Evolutionary conservation across 2,797 vertebrate species (phyloP).

Genomic region (Sphaeramia orbicularis): DNA sequence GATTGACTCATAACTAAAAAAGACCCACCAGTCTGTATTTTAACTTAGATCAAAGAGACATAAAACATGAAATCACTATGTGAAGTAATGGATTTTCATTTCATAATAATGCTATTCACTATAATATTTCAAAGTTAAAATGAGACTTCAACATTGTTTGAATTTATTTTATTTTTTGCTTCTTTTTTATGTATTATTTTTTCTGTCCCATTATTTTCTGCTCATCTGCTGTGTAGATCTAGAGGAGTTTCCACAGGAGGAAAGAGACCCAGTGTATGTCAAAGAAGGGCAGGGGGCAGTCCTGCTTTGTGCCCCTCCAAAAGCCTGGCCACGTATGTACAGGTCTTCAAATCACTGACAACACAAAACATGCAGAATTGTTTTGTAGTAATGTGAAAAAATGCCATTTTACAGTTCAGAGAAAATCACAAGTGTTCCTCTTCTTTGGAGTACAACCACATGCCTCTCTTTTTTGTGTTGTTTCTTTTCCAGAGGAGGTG

Average conservation of each 20-base stretch:
- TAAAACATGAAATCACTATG: no score
- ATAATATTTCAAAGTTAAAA: no score
- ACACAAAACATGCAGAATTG: no score
- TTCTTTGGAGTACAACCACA: background rate
- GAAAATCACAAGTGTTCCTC: background rate
- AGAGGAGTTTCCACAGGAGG: constrained; percentile 93
- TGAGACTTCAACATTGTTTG: background rate
- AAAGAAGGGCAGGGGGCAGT: constrained; percentile 96
- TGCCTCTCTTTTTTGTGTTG: background rate
- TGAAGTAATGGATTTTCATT: no score
- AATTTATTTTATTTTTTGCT: background rate
- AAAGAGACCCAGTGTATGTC: constrained; percentile 90
- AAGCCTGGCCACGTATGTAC: constrained; percentile 91
- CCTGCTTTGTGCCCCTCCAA: constrained; percentile 92
- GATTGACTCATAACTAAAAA: no score
- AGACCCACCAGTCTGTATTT: no score
- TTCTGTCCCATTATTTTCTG: no score
- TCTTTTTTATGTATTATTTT: background rate
- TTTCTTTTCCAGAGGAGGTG: constrained; percentile 87
- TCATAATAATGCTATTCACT: no score
- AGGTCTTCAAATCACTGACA: background rate
- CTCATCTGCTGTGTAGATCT: constrained; percentile 81
- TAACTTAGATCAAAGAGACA: no score
- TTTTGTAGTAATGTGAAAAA: background rate
- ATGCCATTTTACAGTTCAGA: background rate